These are phyloP conservation scores for Psettodes erumei DNA, from an alignment of 2,113 vertebrate species.

Conservation along the genomic window DNA sequence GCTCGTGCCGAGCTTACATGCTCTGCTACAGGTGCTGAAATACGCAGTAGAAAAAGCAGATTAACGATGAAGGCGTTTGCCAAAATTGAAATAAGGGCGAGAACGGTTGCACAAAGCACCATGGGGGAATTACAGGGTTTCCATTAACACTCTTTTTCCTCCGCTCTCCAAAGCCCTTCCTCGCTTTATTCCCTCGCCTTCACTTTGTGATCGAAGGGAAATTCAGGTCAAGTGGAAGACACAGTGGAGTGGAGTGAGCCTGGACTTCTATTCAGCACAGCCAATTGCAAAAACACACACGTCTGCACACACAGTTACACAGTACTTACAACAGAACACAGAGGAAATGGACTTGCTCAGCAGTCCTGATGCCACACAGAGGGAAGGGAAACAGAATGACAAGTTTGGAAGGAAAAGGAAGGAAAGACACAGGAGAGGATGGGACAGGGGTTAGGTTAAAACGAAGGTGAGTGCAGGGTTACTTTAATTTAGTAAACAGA, in stretches of 20 bases:
- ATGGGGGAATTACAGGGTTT: constrained; percentile 22
- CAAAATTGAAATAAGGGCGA: constrained; percentile 37
- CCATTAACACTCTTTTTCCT: constrained; percentile 3
- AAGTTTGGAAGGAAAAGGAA: constrained; percentile 45
- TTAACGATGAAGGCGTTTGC: constrained; percentile 44
- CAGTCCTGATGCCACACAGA: constrained; percentile 89
- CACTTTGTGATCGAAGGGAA: background rate
- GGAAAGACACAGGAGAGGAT: constrained; percentile 58
- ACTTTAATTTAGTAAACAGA: constrained; percentile 30
- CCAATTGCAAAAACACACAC: constrained; percentile 42
- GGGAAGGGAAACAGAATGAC: constrained; percentile 61
- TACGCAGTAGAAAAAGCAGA: constrained; percentile 50
- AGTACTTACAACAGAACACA: constrained; percentile 98
- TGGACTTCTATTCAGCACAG: constrained; percentile 11
- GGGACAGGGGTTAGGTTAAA: constrained; percentile 66
- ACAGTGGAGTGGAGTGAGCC: background rate
- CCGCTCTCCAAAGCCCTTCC: constrained; percentile 13
- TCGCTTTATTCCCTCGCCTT: background rate
- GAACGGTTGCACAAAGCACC: constrained; percentile 23
- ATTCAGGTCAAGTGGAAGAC: constrained; percentile 16
- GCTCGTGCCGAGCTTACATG: constrained; percentile 17
- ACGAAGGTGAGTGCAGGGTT: constrained; percentile 38
- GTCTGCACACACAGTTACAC: constrained; percentile 24
- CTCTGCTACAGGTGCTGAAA: constrained; percentile 44
- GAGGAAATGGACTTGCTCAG: constrained; percentile 97